Evolutionary conservation across 2,113 vertebrate genomes (phyloP), one percentile per base, ranked within the genome.

Genomic region (Noctilio leporinus): DNA sequence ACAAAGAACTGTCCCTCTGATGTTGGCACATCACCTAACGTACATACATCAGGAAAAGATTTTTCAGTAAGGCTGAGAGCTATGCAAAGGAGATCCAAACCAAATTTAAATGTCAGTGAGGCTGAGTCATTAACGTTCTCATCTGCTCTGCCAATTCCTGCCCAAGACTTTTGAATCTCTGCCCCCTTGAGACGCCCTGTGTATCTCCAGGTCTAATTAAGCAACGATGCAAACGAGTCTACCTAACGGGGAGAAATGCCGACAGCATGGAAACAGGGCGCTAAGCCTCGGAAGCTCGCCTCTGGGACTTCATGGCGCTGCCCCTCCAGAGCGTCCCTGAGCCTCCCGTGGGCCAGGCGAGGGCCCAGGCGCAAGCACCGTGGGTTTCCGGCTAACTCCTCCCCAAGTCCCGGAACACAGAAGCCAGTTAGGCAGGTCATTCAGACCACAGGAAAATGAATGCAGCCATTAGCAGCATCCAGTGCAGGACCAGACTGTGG

Each of bases 231-330:
- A 81, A 95, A 78, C 33, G 35, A 95, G 78, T 85, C 55, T 30
- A 49, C 92, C 84, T 72, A 90, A 38, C 1, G 62, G 72, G 72
- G 93, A 93, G 57, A 97, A 96, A 92, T 30, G 90, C 85, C 95
- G 93, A 97, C 76, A 75, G 14, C 4, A 84, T 88, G 73, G 88
- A 97, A 97, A 65, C 7, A 55, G 0, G 28, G 53, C 45, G 16
- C 10, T 22, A 45, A 81, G 78, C 86, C 5, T 82, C 33, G 40
- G 30, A 22, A 73, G 69, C 19, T 94, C 40, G 65, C 78, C 73
- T 86, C 55, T 77, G 88, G 91, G 43, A 75, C 40, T 96, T 89
- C n/a, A n/a, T n/a, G n/a, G n/a, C n/a, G n/a, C n/a, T n/a, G n/a
- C n/a, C n/a, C n/a, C n/a, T n/a, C n/a, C n/a, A n/a, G n/a, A n/a